Percentiles rank a stretch among this genome's conserved stretches.
These are phyloP conservation scores for Spodoptera frugiperda DNA, from an alignment of 1,140 invertebrate genomes.

Conservation along the genomic window DNA sequence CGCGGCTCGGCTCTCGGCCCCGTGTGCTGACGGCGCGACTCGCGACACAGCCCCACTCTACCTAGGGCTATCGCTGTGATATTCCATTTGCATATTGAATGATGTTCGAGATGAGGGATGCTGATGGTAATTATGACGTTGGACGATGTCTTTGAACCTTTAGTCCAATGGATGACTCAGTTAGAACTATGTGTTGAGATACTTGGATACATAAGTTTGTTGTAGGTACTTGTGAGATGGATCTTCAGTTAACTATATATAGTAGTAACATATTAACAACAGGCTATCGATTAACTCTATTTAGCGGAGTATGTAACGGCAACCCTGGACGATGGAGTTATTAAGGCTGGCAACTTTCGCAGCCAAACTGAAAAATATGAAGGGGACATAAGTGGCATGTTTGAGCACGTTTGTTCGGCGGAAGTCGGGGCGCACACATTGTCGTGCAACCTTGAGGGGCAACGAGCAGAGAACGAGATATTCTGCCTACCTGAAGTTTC, in stretches of 20 bases:
- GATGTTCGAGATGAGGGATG: too few species aligned
- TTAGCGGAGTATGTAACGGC: not conserved
- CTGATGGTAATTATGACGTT: too few species aligned
- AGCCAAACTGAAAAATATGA: conserved; percentile 1
- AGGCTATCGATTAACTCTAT: not conserved
- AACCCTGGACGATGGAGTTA: not conserved
- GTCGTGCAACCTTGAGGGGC: not conserved
- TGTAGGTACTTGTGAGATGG: too few species aligned
- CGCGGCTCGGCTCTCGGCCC: conserved; percentile 1
- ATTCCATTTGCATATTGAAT: conserved; percentile 2
- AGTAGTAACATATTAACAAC: too few species aligned
- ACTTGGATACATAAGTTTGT: too few species aligned
- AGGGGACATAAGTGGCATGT: conserved; percentile 25
- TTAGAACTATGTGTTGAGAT: too few species aligned
- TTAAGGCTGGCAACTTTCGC: conserved; percentile 7
- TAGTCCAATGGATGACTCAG: too few species aligned
- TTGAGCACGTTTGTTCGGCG: conserved; percentile 29
- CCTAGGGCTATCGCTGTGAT: conserved; percentile 15
- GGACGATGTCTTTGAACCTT: too few species aligned
- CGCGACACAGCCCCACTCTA: conserved; percentile 8
- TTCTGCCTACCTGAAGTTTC: not conserved
- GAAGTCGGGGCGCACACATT: conserved; percentile 6
- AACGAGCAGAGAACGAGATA: not conserved
- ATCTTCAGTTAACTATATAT: too few species aligned
- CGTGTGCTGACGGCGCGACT: conserved; percentile 1